phyloP scores from a whole-genome alignment of 2,113 vertebrate species.

The Harpagus bidentatus region DNA sequence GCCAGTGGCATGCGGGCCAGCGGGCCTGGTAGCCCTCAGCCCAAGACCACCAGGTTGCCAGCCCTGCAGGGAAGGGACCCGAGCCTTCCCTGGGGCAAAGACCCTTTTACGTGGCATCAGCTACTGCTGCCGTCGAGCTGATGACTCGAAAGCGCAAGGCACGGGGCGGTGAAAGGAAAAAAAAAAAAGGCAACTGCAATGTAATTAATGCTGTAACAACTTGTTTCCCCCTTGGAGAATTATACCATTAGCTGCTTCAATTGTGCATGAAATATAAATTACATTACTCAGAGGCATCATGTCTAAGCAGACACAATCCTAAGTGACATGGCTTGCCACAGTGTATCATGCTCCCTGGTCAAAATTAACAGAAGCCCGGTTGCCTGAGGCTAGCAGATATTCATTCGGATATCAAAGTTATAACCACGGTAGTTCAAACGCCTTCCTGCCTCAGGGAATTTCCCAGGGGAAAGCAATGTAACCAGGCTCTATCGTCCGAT shows the following conservation, averaged over 20 bases:
- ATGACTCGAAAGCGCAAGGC: background rate
- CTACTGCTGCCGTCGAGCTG: background rate
- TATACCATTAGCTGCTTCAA: conserved; percentile 85
- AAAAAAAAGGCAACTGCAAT: conserved; percentile 66
- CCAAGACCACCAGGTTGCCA: background rate
- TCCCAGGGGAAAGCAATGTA: background rate
- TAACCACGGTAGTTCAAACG: background rate
- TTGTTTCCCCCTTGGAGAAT: conserved; percentile 84
- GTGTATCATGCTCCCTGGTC: conserved; percentile 71
- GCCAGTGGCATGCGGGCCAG: background rate
- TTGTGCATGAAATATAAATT: conserved; percentile 88
- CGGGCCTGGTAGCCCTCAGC: background rate
- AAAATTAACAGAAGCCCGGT: conserved; percentile 64
- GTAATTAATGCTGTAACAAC: conserved; percentile 85
- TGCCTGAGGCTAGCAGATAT: conserved; percentile 64
- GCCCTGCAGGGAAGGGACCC: background rate
- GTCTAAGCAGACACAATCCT: conserved; percentile 78
- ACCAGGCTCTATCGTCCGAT: background rate
- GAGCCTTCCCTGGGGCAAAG: background rate
- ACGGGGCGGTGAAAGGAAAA: background rate
- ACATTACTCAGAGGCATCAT: conserved; percentile 81
- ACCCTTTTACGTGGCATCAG: background rate
- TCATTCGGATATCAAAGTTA: conserved; percentile 44
- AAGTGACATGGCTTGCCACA: conserved; percentile 75
- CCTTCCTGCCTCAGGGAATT: conserved; percentile 11